These are phyloP conservation scores for Drosophila algonquin DNA, from an alignment of 2,888 invertebrate species.

Conservation along the genomic window DNA sequence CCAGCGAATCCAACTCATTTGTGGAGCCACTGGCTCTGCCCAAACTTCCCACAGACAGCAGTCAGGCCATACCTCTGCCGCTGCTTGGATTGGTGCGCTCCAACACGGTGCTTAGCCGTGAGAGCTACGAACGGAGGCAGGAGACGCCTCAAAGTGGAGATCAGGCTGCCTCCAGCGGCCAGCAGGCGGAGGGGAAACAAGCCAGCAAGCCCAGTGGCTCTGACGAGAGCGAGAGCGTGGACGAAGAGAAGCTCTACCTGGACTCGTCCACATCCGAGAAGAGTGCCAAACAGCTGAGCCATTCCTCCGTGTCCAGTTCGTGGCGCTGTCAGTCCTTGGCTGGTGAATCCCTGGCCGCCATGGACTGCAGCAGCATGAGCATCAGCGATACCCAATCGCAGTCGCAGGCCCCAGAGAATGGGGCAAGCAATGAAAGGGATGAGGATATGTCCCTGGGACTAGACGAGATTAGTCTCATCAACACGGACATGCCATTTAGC, in stretches of 20 bases:
- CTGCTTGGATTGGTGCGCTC: slow-evolving; percentile 82
- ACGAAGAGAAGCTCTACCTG: slow-evolving; percentile 89
- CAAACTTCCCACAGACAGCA: slow-evolving; percentile 82
- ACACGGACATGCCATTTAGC: slow-evolving; percentile 80
- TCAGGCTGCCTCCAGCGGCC: background rate
- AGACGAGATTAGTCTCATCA: slow-evolving; percentile 77
- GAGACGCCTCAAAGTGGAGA: slow-evolving; percentile 6
- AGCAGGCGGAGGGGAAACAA: slow-evolving; percentile 15
- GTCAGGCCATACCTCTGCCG: slow-evolving; percentile 81
- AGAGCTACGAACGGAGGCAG: slow-evolving; percentile 72
- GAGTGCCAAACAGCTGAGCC: slow-evolving; percentile 77
- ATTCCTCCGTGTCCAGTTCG: slow-evolving; percentile 80
- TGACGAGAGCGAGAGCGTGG: slow-evolving; percentile 85
- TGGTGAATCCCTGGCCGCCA: slow-evolving; percentile 87
- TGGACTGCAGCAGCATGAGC: slow-evolving; percentile 85
- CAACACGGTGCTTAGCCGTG: slow-evolving; percentile 82
- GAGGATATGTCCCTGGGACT: slow-evolving; percentile 73
- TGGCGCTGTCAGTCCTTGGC: slow-evolving; percentile 83
- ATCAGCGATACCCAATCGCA: slow-evolving; percentile 79
- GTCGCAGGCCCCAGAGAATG: slow-evolving; percentile 24
- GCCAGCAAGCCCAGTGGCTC: slow-evolving; percentile 55
- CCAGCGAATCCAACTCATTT: slow-evolving; percentile 81
- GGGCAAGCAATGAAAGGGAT: slow-evolving; percentile 38
- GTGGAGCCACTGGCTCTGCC: slow-evolving; percentile 83
- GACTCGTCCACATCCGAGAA: slow-evolving; percentile 86